Percentiles rank a stretch among this genome's conserved stretches.
These are phyloP conservation scores for Ceryle rudis DNA, from an alignment of 2,797 vertebrate genomes.

Conservation along the genomic window DNA sequence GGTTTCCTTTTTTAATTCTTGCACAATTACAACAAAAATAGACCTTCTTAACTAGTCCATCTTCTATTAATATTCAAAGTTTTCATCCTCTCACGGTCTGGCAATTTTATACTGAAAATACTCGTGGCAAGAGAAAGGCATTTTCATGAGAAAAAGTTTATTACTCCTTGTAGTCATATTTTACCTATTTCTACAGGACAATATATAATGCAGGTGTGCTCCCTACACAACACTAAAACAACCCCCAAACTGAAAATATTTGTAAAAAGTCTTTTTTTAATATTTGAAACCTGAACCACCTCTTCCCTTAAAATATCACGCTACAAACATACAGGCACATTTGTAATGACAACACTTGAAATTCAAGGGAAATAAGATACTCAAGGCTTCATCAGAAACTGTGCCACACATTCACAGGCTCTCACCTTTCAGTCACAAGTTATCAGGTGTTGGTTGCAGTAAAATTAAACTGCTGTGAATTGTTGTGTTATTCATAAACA, in stretches of 20 bases:
- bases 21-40: neutral
- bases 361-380: neutral
- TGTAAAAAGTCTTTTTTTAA: neutral
- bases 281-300: rapidly evolving
- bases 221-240: neutral
- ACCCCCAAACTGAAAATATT: neutral
- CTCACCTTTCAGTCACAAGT: neutral
- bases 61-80: neutral
- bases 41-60: neutral
- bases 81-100: neutral
- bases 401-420: neutral
- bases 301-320: neutral
- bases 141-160: neutral
- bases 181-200: neutral
- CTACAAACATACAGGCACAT: neutral
- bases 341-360: neutral
- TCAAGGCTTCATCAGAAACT: neutral
- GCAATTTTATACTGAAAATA: neutral
- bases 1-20: neutral
- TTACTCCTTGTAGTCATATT: neutral
- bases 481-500: neutral
- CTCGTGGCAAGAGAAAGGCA: neutral
- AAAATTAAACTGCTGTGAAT: neutral
- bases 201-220: neutral
- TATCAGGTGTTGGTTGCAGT: neutral